phyloP scores from a whole-genome alignment of 2,888 invertebrate species.

The Eubasilissa splendida region DNA sequence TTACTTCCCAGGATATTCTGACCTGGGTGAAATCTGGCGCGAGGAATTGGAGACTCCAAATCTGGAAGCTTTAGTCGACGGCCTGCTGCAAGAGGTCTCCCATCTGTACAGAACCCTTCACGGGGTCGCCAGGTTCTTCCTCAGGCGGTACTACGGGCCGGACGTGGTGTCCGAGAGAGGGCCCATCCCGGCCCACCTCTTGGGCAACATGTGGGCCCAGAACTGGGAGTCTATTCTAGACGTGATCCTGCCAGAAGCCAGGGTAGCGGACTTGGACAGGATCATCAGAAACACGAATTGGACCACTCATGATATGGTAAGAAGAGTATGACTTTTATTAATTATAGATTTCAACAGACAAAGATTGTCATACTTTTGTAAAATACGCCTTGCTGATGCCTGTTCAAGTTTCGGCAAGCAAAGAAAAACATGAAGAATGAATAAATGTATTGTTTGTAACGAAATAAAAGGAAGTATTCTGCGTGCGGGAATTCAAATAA shows the following conservation, averaged over 20 bases:
- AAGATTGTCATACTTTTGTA: too few species aligned
- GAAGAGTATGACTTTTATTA: slow-evolving; percentile 19
- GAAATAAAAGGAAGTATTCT: too few species aligned
- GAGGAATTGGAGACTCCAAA: slow-evolving; percentile 76
- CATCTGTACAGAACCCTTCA: slow-evolving; percentile 82
- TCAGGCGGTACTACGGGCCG: slow-evolving; percentile 73
- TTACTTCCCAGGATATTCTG: slow-evolving; percentile 71
- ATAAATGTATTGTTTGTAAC: too few species aligned
- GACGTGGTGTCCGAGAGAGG: slow-evolving; percentile 70
- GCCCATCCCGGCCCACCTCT: slow-evolving; percentile 79
- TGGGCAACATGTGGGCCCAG: slow-evolving; percentile 82
- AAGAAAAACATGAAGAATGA: too few species aligned
- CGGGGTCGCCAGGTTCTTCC: slow-evolving; percentile 76
- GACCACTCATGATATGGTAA: slow-evolving; percentile 75
- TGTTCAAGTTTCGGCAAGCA: too few species aligned
- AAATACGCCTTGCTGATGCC: too few species aligned
- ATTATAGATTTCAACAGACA: too few species aligned
- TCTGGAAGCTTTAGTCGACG: slow-evolving; percentile 71
- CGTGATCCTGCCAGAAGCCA: slow-evolving; percentile 70
- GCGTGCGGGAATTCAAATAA: too few species aligned
- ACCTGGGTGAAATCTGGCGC: slow-evolving; percentile 78
- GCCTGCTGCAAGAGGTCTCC: slow-evolving; percentile 72
- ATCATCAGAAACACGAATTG: slow-evolving; percentile 72
- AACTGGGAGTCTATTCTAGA: slow-evolving; percentile 77
- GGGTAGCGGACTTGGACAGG: slow-evolving; percentile 69